Conservation (phyloP, 2,113 vertebrate species). For the Rhizomys pruinosus region DNA sequence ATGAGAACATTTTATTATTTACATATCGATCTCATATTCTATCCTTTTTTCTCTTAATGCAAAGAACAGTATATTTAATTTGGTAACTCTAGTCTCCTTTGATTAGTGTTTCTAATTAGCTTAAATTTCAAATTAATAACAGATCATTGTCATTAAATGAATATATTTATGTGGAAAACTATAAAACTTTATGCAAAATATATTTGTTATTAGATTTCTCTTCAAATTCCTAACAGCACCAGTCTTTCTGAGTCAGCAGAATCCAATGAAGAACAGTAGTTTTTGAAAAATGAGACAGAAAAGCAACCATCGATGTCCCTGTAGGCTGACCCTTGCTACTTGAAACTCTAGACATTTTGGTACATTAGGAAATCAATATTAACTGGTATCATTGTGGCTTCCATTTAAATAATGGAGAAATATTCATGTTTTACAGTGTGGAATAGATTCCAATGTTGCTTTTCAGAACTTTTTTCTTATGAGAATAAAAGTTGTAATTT, state of each 20-base stretch:
- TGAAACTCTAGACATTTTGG: neutral
- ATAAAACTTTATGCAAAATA: neutral
- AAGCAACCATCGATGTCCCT: neutral
- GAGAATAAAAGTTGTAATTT: neutral
- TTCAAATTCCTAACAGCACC: neutral
- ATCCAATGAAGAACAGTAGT: neutral
- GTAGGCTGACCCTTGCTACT: neutral
- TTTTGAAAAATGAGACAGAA: neutral
- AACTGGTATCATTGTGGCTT: neutral
- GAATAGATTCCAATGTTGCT: no score
- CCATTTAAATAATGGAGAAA: neutral
- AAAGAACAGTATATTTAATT: neutral
- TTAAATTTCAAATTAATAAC: conserved; percentile 41
- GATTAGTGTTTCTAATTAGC: conserved; percentile 19
- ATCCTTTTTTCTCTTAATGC: neutral
- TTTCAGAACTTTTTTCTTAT: neutral
- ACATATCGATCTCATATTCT: neutral
- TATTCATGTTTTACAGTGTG: neutral
- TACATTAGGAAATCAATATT: neutral
- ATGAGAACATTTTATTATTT: neutral
- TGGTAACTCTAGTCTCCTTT: neutral
- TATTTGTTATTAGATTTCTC: neutral
- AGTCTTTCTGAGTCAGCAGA: neutral
- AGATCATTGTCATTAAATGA: neutral
- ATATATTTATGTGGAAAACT: neutral